Evolutionary conservation across 1,140 invertebrate species (phyloP), one percentile per base, ranked within the genome.

Genomic region (Drosophila cardini): DNA sequence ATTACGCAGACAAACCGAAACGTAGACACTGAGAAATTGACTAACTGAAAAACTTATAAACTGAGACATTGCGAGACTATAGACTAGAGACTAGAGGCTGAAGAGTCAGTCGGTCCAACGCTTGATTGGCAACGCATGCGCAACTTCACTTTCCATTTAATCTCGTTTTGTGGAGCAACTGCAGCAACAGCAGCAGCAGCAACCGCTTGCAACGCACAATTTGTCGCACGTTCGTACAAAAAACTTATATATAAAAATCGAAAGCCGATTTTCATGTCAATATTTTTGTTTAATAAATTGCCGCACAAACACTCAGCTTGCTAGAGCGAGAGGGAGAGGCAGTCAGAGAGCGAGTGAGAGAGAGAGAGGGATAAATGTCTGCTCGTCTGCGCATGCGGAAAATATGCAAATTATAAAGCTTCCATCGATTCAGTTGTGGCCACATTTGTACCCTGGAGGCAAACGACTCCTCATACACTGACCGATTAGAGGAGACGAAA

Each of bases 261-360:
- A 89, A 89, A 89, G 84, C 84, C 84, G 84, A 89, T 89, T 89
- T 89, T 89, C 84, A 84, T 89, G 84, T 89, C 84, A 89, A 89
- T 89, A 89, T 89, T 53, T 89, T 80, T 89, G 84, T 89, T 80
- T 77, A 83, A 87, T 87, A 83, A 83, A 89, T 74, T 85, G 69
- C 64, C 18, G 52, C 46, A 18, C 13, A 48, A 11, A 56, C 0
- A 18, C 18, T 11, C 45, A 34, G n/a, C 21, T 26, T 5, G 21
- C 4, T 26, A 5, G 21, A 4, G 21, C 21, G 21, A 55, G 13
- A 11, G 5, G 18, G 16, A n/a, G 10, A 18, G 4, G 8, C 11
- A 16, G 43, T n/a, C 6, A 15, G 13, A 26, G 42, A 42, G 16
- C 3, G 13, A 34, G 43, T 9, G 10, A 16, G 26, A 10, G 10